Base-by-base conservation (phyloP, 2,797 vertebrate species). In the Coendou prehensilis region DNA sequence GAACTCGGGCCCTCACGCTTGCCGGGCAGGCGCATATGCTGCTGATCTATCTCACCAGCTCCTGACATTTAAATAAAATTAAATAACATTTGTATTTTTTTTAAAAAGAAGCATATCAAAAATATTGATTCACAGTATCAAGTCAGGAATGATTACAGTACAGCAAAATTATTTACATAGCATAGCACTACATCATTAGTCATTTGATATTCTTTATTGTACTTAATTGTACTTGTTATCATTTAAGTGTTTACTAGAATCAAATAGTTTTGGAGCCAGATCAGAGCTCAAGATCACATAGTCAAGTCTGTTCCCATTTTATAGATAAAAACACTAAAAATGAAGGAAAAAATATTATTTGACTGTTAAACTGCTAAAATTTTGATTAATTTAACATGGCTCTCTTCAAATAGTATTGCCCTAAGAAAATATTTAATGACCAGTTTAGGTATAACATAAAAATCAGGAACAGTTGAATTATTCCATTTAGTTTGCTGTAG, bases 141-240 rank as follows among this genome's bases (percentile, higher is more conserved):
- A 2, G 61, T 95, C 79, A 82, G 37, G 26, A 96, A 93, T 79
- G 15, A 87, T 92, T 52, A 54, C 6, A 52, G 18, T 23, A 56
- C 50, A 28, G 18, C 71, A 0, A 0, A 54, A 75, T 75, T 73
- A 28, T 28, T 80, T 71, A 13, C 0, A 52, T 9, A 54, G 11
- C 56, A 41, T 23, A 85, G 3, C 52, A 50, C 0, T 0, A 0
- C 0, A 0, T 33, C 63, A 5, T 28, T 9, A 89, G 33, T 54
- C 0, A 6, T 45, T 0, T 81, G 76, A 0, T n/a, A 81, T 22
- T n/a, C n/a, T 56, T 71, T 73, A 52, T 9, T 73, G 11, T 28
- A 86, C 14, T 83, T 91, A 75, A 11, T 67, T 11, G 3, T 89
- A 52, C 64, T 91, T 71, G 11, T 37, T 75, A 63, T 56, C 30